Evolutionary conservation across 1,140 invertebrate genomes (phyloP).

Genomic region (Callitettix versicolor): DNA sequence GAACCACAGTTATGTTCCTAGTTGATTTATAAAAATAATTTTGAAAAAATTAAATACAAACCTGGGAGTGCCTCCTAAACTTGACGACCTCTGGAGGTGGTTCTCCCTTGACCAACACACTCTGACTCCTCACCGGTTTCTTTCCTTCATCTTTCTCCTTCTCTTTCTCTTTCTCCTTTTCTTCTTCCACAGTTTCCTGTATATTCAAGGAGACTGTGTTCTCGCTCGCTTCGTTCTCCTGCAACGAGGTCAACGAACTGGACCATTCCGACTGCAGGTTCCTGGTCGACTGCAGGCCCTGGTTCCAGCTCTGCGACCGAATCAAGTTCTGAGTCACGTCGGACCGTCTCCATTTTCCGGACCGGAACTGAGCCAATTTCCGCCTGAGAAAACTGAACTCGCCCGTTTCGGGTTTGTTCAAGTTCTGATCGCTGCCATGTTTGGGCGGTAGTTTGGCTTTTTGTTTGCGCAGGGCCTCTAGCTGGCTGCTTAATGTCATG

Average conservation of each 20-base stretch:
- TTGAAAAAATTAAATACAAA: background rate
- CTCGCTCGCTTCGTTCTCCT: slow-evolving; percentile 7
- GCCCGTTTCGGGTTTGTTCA: background rate
- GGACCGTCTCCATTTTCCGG: slow-evolving; percentile 2
- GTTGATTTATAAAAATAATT: too few species aligned
- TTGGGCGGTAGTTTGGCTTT: too few species aligned
- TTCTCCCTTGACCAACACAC: background rate
- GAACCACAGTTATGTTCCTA: too few species aligned
- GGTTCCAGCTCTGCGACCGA: slow-evolving; percentile 8
- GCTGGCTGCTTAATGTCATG: too few species aligned
- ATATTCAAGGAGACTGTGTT: too few species aligned
- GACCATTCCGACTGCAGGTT: slow-evolving; percentile 10
- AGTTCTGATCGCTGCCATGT: too few species aligned
- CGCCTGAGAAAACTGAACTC: slow-evolving; percentile 8
- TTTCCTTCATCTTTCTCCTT: background rate
- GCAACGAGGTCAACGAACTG: background rate
- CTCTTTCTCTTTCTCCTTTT: background rate
- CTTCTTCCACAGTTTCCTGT: too few species aligned
- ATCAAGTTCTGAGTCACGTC: background rate
- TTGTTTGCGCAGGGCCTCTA: too few species aligned
- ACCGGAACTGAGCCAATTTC: slow-evolving; percentile 7
- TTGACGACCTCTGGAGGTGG: background rate
- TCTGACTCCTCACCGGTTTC: slow-evolving; percentile 5
- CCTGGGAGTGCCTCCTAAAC: background rate
- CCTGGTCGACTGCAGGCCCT: slow-evolving; percentile 4